A percentile compares a stretch with the other conserved stretches of the same genome.
These are phyloP conservation scores for Melanotaenia trifasciata DNA, from an alignment of 2,797 vertebrate species.

Conservation along the genomic window DNA sequence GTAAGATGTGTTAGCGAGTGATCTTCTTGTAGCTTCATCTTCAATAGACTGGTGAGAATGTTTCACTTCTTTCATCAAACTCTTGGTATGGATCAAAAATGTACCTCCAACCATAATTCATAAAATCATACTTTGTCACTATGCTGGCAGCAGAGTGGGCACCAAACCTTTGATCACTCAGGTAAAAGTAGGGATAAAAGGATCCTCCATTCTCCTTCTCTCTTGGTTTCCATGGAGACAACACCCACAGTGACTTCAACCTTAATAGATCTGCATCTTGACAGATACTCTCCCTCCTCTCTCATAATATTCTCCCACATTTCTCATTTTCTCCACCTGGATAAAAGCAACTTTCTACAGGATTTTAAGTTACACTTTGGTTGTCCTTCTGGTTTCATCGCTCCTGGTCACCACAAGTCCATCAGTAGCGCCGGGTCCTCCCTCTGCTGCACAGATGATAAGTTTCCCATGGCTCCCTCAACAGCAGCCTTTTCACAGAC, in stretches of 20 bases:
- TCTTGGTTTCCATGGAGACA: constrained; percentile 70
- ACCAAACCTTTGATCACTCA: constrained; percentile 59
- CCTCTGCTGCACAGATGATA: constrained; percentile 45
- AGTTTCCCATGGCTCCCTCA: constrained; percentile 68
- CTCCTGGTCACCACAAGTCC: constrained; percentile 12
- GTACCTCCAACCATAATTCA: constrained; percentile 10
- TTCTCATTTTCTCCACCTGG: constrained; percentile 20
- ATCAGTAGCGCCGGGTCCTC: constrained; percentile 12
- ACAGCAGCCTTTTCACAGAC: constrained; percentile 74
- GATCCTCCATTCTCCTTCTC: constrained; percentile 49
- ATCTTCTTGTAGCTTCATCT: constrained; percentile 1
- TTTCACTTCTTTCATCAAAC: constrained; percentile 7
- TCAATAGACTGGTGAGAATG: not conserved
- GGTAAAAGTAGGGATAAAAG: constrained; percentile 63
- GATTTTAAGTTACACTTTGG: constrained; percentile 7
- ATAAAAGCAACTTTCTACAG: constrained; percentile 7
- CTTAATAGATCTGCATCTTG: constrained; percentile 36
- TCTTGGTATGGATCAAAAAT: constrained; percentile 12
- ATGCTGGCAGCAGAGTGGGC: constrained; percentile 18
- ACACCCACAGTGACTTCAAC: constrained; percentile 50
- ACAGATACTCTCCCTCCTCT: constrained; percentile 35
- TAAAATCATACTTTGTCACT: constrained; percentile 29
- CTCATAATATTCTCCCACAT: constrained; percentile 28
- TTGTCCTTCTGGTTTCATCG: constrained; percentile 11
- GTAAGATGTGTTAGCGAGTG: not conserved